phyloP scores from a whole-genome alignment of 2,113 vertebrate species.

The Morone saxatilis region DNA sequence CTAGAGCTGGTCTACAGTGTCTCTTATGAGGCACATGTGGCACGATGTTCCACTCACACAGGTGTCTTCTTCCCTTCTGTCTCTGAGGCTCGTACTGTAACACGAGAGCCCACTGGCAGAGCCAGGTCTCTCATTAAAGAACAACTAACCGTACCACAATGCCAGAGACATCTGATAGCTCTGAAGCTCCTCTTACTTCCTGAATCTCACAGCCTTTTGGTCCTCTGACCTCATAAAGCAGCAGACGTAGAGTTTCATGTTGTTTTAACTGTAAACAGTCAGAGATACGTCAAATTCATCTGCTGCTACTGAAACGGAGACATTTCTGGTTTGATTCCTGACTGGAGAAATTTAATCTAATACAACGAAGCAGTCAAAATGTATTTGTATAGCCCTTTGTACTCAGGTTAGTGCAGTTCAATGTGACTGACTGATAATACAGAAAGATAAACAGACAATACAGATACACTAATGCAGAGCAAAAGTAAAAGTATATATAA shows the following conservation, averaged over 20 bases:
- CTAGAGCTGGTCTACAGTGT: conserved; percentile 42
- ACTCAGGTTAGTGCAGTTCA: neutral
- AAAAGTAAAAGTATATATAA: neutral
- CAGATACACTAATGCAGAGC: neutral
- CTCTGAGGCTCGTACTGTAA: conserved; percentile 60
- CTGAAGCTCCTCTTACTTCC: conserved; percentile 45
- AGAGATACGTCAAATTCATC: neutral
- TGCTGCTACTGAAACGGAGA: neutral
- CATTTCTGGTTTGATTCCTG: neutral
- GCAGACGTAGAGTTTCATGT: neutral
- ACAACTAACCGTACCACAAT: conserved; percentile 58
- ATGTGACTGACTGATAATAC: neutral
- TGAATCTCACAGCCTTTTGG: conserved; percentile 10
- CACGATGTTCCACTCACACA: conserved; percentile 27
- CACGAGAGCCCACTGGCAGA: conserved; percentile 53
- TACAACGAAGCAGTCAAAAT: neutral
- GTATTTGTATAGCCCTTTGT: neutral
- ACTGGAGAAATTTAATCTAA: neutral
- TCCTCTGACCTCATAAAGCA: conserved; percentile 29
- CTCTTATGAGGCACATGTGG: conserved; percentile 33
- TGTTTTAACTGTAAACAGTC: conserved; percentile 11
- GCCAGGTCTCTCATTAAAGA: conserved; percentile 70
- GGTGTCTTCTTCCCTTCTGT: conserved; percentile 65
- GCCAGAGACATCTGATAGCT: conserved; percentile 58
- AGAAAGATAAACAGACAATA: neutral